Base-by-base conservation (phyloP, 2,888 invertebrate species). In the Laspeyria flexula region DNA sequence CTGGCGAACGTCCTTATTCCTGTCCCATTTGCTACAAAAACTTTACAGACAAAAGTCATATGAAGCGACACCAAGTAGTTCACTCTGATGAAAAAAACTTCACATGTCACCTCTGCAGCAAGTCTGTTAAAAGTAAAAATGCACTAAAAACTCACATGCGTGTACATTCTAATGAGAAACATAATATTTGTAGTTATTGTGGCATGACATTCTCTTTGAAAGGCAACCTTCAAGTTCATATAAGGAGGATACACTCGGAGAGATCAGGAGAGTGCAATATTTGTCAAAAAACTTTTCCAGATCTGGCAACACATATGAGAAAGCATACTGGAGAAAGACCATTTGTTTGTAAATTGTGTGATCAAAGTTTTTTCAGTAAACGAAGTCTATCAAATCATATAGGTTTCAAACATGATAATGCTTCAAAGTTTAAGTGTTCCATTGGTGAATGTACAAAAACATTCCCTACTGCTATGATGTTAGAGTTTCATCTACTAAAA, bases 311-410 rank as follows among this genome's bases (percentile, higher is more conserved):
- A 0, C 94, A 94, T 59, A 93, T 93, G 93, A 79, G 92, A 0
- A 92, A 92, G 54, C 94, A 94, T 57, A 94, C 93, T 0, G 94
- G 94, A 0, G 93, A 94, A 59, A 93, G 84, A 35, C 90, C 90
- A 0, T 90, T 82, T 61, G 56, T 71, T 0, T 93, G 93, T 62
- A 78, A 79, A 18, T 51, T 85, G 11, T 93, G 93, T 60, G 77
- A 79, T 25, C 82, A 84, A 44, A 68, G 82, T 1, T 93, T 86
- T 66, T 73, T 75, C 0, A 78, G 81, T 0, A 81, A 87, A 50
- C 71, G 89, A 0, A 88, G 89, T 58, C 65, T 92, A 13, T 77
- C 86, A 0, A 83, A 86, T 42, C 93, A 93, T 49, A 82, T 90
- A 40, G 75, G 82, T 9, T 88, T 86, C 47, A 91, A 87, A 55